phyloP scores from a whole-genome alignment of 1,140 invertebrate species.

The Episyrphus balteatus region DNA sequence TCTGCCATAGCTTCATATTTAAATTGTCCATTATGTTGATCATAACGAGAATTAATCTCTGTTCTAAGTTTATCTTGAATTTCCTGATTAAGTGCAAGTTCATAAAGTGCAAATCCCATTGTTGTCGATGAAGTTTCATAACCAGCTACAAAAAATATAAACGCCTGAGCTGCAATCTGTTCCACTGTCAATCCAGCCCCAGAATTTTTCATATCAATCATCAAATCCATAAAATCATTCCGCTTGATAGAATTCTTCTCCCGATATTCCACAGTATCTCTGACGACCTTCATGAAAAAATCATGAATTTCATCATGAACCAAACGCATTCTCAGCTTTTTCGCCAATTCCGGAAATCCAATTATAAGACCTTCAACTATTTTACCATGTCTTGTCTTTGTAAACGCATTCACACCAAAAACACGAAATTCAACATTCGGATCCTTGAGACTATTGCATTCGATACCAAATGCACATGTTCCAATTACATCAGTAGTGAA shows the following conservation, averaged over 20 bases:
- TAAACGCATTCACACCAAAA: conserved; percentile 22
- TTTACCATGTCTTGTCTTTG: conserved; percentile 6
- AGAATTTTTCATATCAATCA: conserved; percentile 39
- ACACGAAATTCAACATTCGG: conserved; percentile 41
- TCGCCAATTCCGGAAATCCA: conserved; percentile 18
- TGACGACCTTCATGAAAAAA: conserved; percentile 41
- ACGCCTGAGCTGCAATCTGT: conserved; percentile 11
- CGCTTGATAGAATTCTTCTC: conserved; percentile 39
- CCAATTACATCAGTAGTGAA: conserved; percentile 40
- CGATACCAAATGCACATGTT: conserved; percentile 49
- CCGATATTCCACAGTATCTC: conserved; percentile 39
- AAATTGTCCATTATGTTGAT: conserved; percentile 39
- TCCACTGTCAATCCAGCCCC: conserved; percentile 2
- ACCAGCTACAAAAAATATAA: conserved; percentile 16
- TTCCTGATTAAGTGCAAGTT: conserved; percentile 31
- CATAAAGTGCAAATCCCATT: conserved; percentile 35
- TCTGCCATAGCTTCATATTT: conserved; percentile 49
- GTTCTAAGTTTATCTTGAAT: conserved; percentile 27
- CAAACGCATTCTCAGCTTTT: conserved; percentile 22
- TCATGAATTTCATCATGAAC: conserved; percentile 36
- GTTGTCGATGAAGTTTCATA: conserved; percentile 20
- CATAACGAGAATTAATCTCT: too few relatives aligned
- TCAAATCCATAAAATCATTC: conserved; percentile 46
- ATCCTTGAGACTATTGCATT: conserved; percentile 41
- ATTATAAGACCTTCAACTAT: conserved; percentile 10